Evolutionary conservation across 2,113 vertebrate genomes (phyloP).

Genomic region (Sapajus apella): DNA sequence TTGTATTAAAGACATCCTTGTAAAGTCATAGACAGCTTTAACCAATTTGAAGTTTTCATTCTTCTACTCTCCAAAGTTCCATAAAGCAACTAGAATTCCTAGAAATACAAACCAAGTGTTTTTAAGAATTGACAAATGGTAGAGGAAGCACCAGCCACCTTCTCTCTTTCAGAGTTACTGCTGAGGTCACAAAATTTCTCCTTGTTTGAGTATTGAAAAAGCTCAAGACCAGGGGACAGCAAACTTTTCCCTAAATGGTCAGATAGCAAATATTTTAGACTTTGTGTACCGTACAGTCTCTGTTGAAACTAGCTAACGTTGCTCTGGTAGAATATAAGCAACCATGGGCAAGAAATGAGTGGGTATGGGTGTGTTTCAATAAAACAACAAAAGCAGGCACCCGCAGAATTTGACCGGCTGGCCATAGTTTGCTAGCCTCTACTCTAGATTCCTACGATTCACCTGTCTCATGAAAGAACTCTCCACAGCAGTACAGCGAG

Average conservation of each 20-base stretch:
- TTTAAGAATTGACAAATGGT: constrained; percentile 21
- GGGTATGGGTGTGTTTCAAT: not conserved
- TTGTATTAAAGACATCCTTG: not conserved
- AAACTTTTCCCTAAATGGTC: not conserved
- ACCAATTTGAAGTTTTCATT: not conserved
- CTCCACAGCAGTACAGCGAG: not conserved
- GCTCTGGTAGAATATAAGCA: not conserved
- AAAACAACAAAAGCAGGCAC: not conserved
- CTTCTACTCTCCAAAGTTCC: not conserved
- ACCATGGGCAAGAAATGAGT: not conserved
- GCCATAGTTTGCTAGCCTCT: not conserved
- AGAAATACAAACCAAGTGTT: not conserved
- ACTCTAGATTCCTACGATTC: not conserved
- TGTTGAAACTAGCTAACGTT: not conserved
- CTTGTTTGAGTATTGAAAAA: not conserved
- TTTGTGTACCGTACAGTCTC: not conserved
- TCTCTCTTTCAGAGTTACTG: not conserved
- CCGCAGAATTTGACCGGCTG: not conserved
- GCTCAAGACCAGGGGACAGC: not conserved
- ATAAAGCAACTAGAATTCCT: not conserved
- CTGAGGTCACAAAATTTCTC: constrained; percentile 7
- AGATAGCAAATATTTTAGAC: constrained; percentile 10
- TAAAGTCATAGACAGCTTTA: not conserved
- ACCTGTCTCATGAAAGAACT: not conserved
- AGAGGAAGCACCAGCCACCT: not conserved